Conservation (phyloP, 2,113 vertebrate genomes). For the Eubucco bourcierii region DNA sequence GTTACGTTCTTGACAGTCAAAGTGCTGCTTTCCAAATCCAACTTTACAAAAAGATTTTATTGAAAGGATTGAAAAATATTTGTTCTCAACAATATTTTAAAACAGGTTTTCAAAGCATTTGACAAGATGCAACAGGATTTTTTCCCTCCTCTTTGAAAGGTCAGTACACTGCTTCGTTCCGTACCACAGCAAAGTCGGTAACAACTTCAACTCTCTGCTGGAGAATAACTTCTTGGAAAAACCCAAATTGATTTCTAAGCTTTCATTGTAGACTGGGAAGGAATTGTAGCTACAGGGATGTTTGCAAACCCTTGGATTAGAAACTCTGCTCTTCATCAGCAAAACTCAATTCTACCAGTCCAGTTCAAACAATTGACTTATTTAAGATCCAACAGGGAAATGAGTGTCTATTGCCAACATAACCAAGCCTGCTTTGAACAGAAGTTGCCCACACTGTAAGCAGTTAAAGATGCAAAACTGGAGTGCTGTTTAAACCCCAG, state of each 20-base stretch:
- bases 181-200: neutral
- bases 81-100: conserved; percentile 75
- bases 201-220: neutral
- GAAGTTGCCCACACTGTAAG: neutral
- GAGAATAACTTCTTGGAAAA: neutral
- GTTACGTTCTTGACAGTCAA: neutral
- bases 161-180: conserved; percentile 10
- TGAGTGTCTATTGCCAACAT: neutral
- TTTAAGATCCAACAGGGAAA: neutral
- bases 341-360: neutral
- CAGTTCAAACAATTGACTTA: neutral
- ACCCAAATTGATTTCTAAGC: neutral
- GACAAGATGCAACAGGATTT: conserved; percentile 74
- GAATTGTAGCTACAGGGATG: neutral
- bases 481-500: neutral
- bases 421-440: neutral
- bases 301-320: neutral
- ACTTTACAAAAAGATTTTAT: conserved; percentile 80
- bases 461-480: neutral
- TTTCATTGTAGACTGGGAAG: neutral
- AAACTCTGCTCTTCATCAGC: neutral
- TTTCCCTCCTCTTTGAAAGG: conserved; percentile 33
- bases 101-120: conserved; percentile 71
- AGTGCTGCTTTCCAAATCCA: neutral
- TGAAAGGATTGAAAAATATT: conserved; percentile 82